phyloP scores from a whole-genome alignment of 2,888 invertebrate species.

The Saturnia pavonia region DNA sequence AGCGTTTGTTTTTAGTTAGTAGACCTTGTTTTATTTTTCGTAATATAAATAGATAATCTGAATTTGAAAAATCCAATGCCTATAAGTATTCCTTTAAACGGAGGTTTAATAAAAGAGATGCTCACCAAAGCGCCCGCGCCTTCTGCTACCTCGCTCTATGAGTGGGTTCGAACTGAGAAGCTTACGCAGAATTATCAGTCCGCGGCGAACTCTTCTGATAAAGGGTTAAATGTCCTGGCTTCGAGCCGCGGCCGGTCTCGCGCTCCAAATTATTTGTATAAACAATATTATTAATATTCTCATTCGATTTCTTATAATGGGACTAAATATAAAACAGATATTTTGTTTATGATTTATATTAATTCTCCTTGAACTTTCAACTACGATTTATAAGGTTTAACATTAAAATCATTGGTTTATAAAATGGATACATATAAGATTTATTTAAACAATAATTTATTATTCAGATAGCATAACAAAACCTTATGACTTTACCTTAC shows the following conservation, averaged over 20 bases:
- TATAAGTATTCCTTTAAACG: background rate
- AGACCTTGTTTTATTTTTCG: background rate
- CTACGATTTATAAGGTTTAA: background rate
- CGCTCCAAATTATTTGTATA: slow-evolving; percentile 17
- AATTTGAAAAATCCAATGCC: too few relatives aligned
- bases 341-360: background rate
- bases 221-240: slow-evolving; percentile 37
- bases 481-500: background rate
- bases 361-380: background rate
- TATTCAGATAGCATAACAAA: too few relatives aligned
- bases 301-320: background rate
- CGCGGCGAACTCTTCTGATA: slow-evolving; percentile 27
- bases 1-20: background rate
- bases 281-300: background rate
- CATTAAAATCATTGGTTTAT: too few relatives aligned
- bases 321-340: background rate
- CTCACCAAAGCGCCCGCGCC: slow-evolving; percentile 22
- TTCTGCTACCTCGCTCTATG: background rate
- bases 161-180: background rate
- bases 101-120: slow-evolving; percentile 19
- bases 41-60: background rate
- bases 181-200: slow-evolving; percentile 8
- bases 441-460: too few relatives aligned
- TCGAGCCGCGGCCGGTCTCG: slow-evolving; percentile 6
- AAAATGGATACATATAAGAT: too few relatives aligned